phyloP scores from a whole-genome alignment of 2,113 vertebrate species.

The Zapus hudsonius region DNA sequence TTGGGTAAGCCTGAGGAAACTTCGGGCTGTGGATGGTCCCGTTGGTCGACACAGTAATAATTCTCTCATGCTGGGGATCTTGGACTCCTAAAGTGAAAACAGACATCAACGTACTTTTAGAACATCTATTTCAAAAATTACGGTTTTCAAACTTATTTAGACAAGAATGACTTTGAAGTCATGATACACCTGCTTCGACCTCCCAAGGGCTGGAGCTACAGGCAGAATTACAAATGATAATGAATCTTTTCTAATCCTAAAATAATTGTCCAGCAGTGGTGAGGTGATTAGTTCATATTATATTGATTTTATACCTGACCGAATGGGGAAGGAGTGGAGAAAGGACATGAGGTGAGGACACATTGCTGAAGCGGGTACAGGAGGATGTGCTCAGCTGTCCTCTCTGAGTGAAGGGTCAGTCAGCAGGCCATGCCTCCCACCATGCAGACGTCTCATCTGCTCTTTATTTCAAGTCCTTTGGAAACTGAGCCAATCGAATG shows the following conservation, averaged over 20 bases:
- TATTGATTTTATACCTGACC: neutral
- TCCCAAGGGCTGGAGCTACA: too few species aligned
- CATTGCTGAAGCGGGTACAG: neutral
- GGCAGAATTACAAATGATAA: neutral
- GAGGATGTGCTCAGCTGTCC: neutral
- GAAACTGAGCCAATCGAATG: neutral
- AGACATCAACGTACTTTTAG: slow-evolving; percentile 58
- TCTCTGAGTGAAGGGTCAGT: neutral
- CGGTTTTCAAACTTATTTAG: too few species aligned
- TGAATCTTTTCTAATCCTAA: neutral
- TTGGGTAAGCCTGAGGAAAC: slow-evolving; percentile 95
- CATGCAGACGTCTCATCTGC: neutral
- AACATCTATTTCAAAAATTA: neutral
- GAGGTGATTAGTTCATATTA: neutral
- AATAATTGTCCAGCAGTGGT: neutral
- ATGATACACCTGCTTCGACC: too few species aligned
- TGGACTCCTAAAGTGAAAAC: slow-evolving; percentile 91
- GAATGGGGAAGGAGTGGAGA: neutral
- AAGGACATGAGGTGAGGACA: neutral
- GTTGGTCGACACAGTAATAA: slow-evolving; percentile 92
- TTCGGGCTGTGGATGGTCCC: slow-evolving; percentile 96
- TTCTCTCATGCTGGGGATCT: slow-evolving; percentile 95
- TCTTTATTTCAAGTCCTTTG: neutral
- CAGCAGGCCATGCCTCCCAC: neutral
- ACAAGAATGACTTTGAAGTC: too few species aligned